Evolutionary conservation across 2,797 vertebrate genomes (phyloP), one percentile per base, ranked within the genome.

Genomic region (Novumbra hubbsi): DNA sequence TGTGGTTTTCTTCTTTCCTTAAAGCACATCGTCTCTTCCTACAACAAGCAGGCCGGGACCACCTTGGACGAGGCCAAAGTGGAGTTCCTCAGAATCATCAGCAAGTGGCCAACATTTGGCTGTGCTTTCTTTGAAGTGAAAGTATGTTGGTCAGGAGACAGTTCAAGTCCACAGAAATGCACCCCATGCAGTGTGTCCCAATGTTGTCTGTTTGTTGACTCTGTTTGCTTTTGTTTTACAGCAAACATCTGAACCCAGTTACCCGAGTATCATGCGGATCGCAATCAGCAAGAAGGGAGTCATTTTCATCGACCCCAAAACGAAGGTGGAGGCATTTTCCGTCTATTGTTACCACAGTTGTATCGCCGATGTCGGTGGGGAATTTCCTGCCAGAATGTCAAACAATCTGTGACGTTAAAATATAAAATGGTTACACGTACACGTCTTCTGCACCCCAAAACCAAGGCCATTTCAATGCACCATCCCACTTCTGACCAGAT

Each of bases 81-180:
- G 48, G 92, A 90, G 63, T 98, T 99, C 87, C 88, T 99, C 77
- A 95, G 84, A 84, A 52, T 55, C 34, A 94, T 98, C 85, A 84
- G 90, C 49, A 86, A 81, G 15, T 98, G 96, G 96, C 94, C 95
- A 38, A 98, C 97, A 0, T 99, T 98, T 24, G 97, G 98, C 30
- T 98, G 96, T 19, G 87, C 94, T 76, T 98, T 99, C 90, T 99
- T 96, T 57, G 95, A 97, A 83, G 97, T 97, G 65, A 98, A 97
- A 94, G 98, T 99, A 87, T 83, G 83, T 14, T 12, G 68, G 9
- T 30, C 8, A 27, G 21, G 5, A 38, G 45, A 41, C 0, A 34
- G 9, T 17, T 17, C 12, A 68, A 19, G 21, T 34, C 28, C 3
- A 50, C 41, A 73, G 2, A 62, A 15, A 27, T 19, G 14, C 24